These are phyloP conservation scores for Trachelus iudaicus DNA, from an alignment of 2,888 invertebrate species.

Conservation along the genomic window DNA sequence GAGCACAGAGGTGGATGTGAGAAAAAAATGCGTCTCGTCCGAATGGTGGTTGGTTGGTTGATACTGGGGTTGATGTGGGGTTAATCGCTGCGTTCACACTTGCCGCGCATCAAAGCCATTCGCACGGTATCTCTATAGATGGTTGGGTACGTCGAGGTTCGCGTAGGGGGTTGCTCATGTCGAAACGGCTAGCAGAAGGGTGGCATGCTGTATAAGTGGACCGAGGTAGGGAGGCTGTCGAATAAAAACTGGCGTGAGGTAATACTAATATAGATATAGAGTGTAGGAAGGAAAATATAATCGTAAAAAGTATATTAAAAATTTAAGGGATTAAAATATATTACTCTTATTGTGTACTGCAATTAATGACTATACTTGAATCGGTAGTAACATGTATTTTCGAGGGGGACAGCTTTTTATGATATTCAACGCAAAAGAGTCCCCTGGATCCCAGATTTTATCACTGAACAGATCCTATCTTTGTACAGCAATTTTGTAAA, in stretches of 20 bases:
- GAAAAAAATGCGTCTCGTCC: neutral
- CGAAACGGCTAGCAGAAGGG: neutral
- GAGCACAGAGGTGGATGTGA: neutral
- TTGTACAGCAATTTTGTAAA: neutral
- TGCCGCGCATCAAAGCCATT: slow-evolving; percentile 46
- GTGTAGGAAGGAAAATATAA: neutral
- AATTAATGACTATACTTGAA: neutral
- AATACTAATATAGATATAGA: neutral
- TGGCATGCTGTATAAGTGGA: neutral
- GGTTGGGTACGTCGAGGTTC: neutral
- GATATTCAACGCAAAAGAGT: neutral
- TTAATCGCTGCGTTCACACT: slow-evolving; percentile 56
- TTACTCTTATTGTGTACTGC: neutral
- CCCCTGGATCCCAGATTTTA: neutral
- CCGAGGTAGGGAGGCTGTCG: neutral
- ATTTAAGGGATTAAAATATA: neutral
- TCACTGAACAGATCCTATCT: neutral
- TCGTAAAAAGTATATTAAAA: neutral
- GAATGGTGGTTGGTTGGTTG: neutral
- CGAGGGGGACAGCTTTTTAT: neutral
- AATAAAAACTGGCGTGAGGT: neutral
- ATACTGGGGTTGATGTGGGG: slow-evolving; percentile 44
- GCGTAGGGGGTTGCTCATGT: neutral
- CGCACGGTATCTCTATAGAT: neutral
- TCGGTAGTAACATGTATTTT: neutral